Evolutionary conservation across 2,888 invertebrate genomes (phyloP).

Genomic region (Chymomyza caudatula): DNA sequence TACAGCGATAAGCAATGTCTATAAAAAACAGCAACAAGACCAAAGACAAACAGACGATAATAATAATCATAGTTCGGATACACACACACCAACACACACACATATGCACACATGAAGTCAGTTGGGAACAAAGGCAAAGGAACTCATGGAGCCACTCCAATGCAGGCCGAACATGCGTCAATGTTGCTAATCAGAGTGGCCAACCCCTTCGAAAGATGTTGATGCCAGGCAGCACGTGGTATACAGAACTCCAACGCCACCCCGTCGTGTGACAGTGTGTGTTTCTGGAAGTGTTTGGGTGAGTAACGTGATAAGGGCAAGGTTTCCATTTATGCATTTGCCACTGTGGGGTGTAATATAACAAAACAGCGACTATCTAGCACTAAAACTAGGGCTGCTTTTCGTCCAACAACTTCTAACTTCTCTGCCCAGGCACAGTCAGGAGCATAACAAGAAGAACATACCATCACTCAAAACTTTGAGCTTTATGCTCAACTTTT

Average conservation of each 20-base stretch:
- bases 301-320: conserved; percentile 49
- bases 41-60: conserved; percentile 65
- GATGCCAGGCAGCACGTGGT: conserved; percentile 64
- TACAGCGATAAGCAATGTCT: conserved; percentile 57
- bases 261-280: conserved; percentile 41
- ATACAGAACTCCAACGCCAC: conserved; percentile 54
- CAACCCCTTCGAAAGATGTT: conserved; percentile 10
- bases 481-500: conserved; percentile 29
- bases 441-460: neutral
- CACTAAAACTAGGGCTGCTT: neutral
- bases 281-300: conserved; percentile 14
- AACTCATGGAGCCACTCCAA: conserved; percentile 24
- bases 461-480: conserved; percentile 51
- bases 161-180: conserved; percentile 54
- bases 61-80: conserved; percentile 60
- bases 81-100: neutral
- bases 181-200: conserved; percentile 55
- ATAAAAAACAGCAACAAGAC: conserved; percentile 16
- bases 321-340: neutral
- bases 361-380: neutral
- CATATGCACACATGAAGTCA: conserved; percentile 8
- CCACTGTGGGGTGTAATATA: conserved; percentile 13
- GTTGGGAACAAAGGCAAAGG: conserved; percentile 28
- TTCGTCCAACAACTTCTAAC: conserved; percentile 18
- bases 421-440: too few relatives aligned